Percentiles rank a stretch among this genome's conserved stretches.
Conservation (phyloP, 1,140 invertebrate species). For the Drosophila cardini region DNA sequence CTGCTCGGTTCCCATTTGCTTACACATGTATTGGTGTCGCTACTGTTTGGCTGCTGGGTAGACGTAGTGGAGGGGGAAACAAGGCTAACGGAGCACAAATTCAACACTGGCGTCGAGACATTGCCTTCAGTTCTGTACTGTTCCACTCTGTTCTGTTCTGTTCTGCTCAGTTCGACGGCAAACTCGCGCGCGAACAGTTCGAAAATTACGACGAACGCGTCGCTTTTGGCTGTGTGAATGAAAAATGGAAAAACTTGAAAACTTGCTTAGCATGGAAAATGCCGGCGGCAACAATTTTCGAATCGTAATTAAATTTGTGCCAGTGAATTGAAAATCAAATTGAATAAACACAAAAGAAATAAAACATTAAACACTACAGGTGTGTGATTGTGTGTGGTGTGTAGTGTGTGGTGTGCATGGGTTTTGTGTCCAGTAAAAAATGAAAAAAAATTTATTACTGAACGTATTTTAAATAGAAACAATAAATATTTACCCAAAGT, state of each 20-base stretch:
- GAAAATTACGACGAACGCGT: slow-evolving; percentile 31
- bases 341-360: slow-evolving; percentile 44
- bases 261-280: slow-evolving; percentile 51
- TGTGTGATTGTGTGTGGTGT: slow-evolving; percentile 14
- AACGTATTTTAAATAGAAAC: slow-evolving; percentile 12
- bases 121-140: slow-evolving; percentile 37
- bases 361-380: slow-evolving; percentile 32
- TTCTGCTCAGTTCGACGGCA: slow-evolving; percentile 59
- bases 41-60: neutral
- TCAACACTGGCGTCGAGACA: neutral
- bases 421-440: slow-evolving; percentile 24
- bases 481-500: slow-evolving; percentile 40
- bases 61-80: neutral
- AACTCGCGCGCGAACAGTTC: slow-evolving; percentile 80
- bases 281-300: slow-evolving; percentile 63
- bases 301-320: slow-evolving; percentile 61
- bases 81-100: neutral
- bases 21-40: neutral
- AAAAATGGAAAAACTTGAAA: slow-evolving; percentile 37
- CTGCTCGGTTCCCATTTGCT: slow-evolving; percentile 14
- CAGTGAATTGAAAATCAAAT: slow-evolving; percentile 46
- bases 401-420: slow-evolving; percentile 13
- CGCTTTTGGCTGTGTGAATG: slow-evolving; percentile 15
- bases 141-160: neutral
- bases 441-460: slow-evolving; percentile 19